Conservation (phyloP, 2,888 invertebrate species). For the Plagodis pulveraria region DNA sequence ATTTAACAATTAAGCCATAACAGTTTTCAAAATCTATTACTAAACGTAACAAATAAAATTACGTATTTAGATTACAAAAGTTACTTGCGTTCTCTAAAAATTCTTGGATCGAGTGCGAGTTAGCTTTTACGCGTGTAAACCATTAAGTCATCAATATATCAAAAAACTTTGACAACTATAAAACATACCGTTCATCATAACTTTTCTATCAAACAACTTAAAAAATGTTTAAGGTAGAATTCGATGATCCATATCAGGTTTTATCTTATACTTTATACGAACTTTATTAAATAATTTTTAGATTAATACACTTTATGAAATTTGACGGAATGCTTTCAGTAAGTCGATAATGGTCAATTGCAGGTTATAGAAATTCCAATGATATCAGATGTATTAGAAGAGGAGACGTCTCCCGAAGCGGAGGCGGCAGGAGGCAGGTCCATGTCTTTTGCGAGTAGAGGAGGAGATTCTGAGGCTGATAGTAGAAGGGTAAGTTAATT, state of each 20-base stretch:
- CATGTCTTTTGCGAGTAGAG: constrained; percentile 66
- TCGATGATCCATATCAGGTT: background rate
- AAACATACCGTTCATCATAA: too few relatives aligned
- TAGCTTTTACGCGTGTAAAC: too few relatives aligned
- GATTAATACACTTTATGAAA: background rate
- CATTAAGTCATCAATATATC: too few relatives aligned
- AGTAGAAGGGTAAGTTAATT: constrained; percentile 54
- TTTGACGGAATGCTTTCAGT: background rate
- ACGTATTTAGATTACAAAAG: too few relatives aligned
- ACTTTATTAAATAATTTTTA: background rate
- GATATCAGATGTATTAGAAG: constrained; percentile 87
- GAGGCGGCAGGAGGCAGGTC: constrained; percentile 89
- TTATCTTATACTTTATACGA: background rate
- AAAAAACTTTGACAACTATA: too few relatives aligned
- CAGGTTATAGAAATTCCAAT: constrained; percentile 95
- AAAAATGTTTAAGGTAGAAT: too few relatives aligned
- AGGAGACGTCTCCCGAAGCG: constrained; percentile 93
- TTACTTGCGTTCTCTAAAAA: too few relatives aligned
- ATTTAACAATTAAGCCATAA: too few relatives aligned
- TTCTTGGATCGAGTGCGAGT: too few relatives aligned
- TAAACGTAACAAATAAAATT: too few relatives aligned
- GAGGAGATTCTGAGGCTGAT: constrained; percentile 59
- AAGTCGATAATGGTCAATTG: constrained; percentile 17
- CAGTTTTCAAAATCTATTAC: too few relatives aligned
- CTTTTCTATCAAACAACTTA: too few relatives aligned